Evolutionary conservation across 2,113 vertebrate genomes (phyloP).

Genomic region (Actenoides hombroni): DNA sequence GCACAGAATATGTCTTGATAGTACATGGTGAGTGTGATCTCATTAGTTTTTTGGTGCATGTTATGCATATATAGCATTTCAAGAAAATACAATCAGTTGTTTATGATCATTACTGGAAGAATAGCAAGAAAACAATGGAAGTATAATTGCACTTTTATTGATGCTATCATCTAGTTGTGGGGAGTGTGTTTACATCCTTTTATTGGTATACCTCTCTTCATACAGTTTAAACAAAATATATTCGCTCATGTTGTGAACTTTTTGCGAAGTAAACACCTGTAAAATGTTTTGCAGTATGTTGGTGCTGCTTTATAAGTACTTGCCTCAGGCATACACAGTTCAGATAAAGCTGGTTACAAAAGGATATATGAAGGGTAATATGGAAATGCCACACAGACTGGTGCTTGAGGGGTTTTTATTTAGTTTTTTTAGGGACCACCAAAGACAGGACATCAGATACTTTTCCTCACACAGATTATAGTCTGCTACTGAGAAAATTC

Average conservation of each 20-base stretch:
- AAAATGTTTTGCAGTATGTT: background rate
- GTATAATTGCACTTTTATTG: background rate
- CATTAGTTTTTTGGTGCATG: background rate
- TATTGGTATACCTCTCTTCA: background rate
- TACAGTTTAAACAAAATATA: background rate
- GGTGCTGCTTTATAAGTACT: background rate
- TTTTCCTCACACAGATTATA: background rate
- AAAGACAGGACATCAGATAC: background rate
- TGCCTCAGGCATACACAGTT: background rate
- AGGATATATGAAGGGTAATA: background rate
- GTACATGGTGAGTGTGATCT: conserved; percentile 90
- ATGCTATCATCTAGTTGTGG: background rate
- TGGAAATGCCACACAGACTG: background rate
- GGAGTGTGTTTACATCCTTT: background rate
- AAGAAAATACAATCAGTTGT: background rate
- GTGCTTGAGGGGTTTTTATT: background rate
- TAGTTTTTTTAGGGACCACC: background rate
- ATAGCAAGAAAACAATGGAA: background rate
- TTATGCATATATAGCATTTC: background rate
- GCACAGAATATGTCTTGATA: conserved; percentile 92
- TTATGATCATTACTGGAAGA: background rate
- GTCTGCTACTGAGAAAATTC: background rate
- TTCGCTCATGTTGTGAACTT: background rate
- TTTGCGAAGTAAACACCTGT: background rate
- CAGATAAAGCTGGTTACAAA: background rate